Conservation (phyloP, 1,140 invertebrate species). For the Conus betulinus region DNA sequence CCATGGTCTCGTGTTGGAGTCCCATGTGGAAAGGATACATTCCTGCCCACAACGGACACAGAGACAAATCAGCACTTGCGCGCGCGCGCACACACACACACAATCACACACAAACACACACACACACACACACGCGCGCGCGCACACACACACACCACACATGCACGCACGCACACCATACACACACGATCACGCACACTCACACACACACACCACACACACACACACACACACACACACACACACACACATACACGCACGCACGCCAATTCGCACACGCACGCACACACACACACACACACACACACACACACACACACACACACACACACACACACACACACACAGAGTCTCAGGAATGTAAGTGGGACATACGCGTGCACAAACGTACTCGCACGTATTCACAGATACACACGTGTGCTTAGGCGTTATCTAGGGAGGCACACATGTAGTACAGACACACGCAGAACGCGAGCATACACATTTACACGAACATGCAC, state of each 20-base stretch:
- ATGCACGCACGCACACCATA: no score
- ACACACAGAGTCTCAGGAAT: no score
- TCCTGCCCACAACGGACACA: not conserved
- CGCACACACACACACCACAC: not conserved
- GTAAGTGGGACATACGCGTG: no score
- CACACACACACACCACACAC: no score
- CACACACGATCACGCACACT: no score
- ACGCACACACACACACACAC: not conserved
- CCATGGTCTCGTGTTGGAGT: constrained; percentile 28
- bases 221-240: not conserved
- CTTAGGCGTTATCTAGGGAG: no score
- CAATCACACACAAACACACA: not conserved
- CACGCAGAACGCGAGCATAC: not conserved
- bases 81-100: not conserved
- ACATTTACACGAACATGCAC: not conserved
- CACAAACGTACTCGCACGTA: not conserved
- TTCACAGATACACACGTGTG: not conserved
- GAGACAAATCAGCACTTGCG: not conserved
- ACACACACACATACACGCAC: constrained; percentile 18
- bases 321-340: no score
- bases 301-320: constrained; percentile 2
- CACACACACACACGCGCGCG: not conserved
- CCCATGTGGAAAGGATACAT: constrained; percentile 35
- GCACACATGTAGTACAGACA: no score
- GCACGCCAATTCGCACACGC: not conserved